phyloP scores from a whole-genome alignment of 2,113 vertebrate genomes.

The Peromyscus leucopus region DNA sequence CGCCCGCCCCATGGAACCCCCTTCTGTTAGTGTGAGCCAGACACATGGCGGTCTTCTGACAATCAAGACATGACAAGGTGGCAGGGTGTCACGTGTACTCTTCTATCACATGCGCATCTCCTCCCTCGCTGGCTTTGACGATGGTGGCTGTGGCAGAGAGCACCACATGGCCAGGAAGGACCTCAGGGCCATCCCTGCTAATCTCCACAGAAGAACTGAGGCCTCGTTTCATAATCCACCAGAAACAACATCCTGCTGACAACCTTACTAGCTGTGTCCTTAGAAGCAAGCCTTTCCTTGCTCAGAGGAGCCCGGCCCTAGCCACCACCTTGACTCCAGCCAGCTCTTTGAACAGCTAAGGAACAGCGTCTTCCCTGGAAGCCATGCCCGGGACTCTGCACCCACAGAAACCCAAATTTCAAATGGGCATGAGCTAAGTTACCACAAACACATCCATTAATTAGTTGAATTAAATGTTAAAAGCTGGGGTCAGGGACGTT shows the following conservation, averaged over 20 bases:
- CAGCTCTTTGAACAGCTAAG: not conserved
- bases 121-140: not conserved
- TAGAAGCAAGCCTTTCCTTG: not conserved
- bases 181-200: not conserved
- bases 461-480: not conserved
- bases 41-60: not conserved
- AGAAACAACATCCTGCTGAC: not conserved
- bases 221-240: not conserved
- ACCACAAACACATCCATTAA: not conserved
- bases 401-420: not conserved
- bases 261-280: accelerated
- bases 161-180: not conserved
- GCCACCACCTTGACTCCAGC: not conserved
- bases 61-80: not conserved
- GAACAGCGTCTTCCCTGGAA: not conserved
- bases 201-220: not conserved
- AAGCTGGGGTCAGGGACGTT: not conserved
- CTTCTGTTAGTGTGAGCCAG: not conserved
- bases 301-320: not conserved
- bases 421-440: not conserved
- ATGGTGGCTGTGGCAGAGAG: not conserved
- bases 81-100: not conserved
- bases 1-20: not conserved
- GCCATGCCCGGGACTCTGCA: not conserved
- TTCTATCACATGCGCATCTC: not conserved